Percentiles rank a stretch among this genome's conserved stretches.
Evolutionary conservation across 2,113 vertebrate species (phyloP).

Genomic region (Prionailurus viverrinus): DNA sequence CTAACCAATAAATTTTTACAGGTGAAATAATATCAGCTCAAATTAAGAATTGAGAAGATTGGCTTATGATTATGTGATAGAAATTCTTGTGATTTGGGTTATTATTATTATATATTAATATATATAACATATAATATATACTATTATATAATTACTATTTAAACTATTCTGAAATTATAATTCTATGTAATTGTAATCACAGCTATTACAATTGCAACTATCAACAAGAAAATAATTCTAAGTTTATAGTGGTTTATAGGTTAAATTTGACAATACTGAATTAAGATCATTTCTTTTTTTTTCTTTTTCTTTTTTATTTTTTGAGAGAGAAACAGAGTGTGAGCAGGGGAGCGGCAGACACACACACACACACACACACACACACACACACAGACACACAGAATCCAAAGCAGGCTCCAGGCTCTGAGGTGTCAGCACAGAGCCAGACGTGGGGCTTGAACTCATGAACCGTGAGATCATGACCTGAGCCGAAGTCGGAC

Average conservation of each 20-base stretch:
- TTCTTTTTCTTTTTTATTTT: background rate
- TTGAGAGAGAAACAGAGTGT: no score
- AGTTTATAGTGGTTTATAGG: background rate
- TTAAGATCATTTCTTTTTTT: background rate
- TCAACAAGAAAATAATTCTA: background rate
- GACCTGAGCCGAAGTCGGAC: no score
- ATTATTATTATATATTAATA: background rate
- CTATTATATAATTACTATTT: background rate
- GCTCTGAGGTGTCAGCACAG: no score
- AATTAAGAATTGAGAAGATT: constrained; percentile 25
- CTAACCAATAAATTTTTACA: background rate
- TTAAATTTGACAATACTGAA: constrained; percentile 26
- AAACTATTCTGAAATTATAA: constrained; percentile 21
- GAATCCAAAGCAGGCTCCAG: no score
- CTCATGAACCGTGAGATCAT: no score
- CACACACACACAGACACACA: no score
- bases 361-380: no score
- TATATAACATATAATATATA: no score
- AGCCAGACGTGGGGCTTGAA: no score
- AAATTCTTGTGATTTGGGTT: constrained; percentile 3
- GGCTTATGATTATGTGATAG: background rate
- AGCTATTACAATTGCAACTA: background rate
- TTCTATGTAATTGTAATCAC: background rate
- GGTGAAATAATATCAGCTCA: background rate
- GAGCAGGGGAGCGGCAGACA: no score